Evolutionary conservation across 1,140 invertebrate genomes (phyloP).

Genomic region (Lethrus apterus): DNA sequence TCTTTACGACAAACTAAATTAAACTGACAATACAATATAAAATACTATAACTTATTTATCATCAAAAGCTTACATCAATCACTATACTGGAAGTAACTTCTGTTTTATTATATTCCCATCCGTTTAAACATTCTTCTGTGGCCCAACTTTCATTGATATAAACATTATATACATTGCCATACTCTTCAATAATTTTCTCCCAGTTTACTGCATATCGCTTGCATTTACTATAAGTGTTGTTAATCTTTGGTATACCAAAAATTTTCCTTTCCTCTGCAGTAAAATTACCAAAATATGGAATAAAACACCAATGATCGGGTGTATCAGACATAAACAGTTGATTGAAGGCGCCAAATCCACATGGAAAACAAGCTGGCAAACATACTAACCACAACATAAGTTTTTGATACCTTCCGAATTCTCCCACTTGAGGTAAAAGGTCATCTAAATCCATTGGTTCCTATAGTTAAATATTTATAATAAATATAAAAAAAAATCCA

Average conservation of each 20-base stretch:
- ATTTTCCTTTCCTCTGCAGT: slow-evolving; percentile 51
- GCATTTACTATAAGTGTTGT: slow-evolving; percentile 52
- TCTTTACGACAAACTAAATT: slow-evolving; percentile 75
- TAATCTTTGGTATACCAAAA: slow-evolving; percentile 57
- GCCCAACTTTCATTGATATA: slow-evolving; percentile 52
- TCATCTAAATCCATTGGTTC: slow-evolving; percentile 69
- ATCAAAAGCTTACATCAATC: slow-evolving; percentile 56
- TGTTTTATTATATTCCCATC: slow-evolving; percentile 72
- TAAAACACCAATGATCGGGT: slow-evolving; percentile 71
- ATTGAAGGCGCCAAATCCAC: slow-evolving; percentile 85
- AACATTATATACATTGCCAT: slow-evolving; percentile 32
- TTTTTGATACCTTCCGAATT: slow-evolving; percentile 83
- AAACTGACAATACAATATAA: slow-evolving; percentile 54
- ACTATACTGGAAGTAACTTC: slow-evolving; percentile 68
- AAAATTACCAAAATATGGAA: slow-evolving; percentile 57
- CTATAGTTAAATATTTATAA: slow-evolving; percentile 11
- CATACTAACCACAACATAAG: slow-evolving; percentile 78
- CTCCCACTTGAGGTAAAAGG: slow-evolving; percentile 73
- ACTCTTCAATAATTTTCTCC: slow-evolving; percentile 43
- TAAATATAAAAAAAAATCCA: no score
- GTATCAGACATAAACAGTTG: slow-evolving; percentile 80
- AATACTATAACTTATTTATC: background rate
- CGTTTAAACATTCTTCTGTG: slow-evolving; percentile 60
- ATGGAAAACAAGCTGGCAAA: slow-evolving; percentile 78
- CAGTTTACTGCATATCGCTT: slow-evolving; percentile 63